Percentiles rank a stretch among this genome's conserved stretches.
Evolutionary conservation across 1,140 invertebrate genomes (phyloP).

Genomic region (Drosophila mauritiana): DNA sequence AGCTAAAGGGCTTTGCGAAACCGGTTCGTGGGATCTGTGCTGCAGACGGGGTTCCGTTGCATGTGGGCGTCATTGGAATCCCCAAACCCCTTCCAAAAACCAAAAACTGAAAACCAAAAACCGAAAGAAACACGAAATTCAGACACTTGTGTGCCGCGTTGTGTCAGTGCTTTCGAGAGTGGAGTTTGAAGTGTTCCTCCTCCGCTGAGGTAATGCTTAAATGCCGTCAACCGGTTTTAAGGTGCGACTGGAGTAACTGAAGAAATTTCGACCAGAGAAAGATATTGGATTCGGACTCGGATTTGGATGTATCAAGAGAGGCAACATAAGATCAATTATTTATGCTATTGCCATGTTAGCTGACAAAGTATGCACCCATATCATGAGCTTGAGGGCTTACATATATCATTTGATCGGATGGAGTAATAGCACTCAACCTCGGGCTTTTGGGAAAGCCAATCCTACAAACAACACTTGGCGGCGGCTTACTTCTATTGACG

Average conservation of each 20-base stretch:
- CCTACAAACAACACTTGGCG: conserved; percentile 51
- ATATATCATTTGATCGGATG: conserved; percentile 39
- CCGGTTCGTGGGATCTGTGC: conserved; percentile 47
- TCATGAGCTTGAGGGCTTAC: conserved; percentile 55
- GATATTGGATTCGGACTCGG: conserved; percentile 6
- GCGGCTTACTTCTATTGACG: conserved; percentile 38
- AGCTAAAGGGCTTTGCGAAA: conserved; percentile 58
- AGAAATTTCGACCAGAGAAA: conserved; percentile 42
- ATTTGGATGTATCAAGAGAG: conserved; percentile 1
- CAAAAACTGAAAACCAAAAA: too few species aligned
- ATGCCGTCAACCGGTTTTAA: conserved; percentile 74
- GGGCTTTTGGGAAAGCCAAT: conserved; percentile 56
- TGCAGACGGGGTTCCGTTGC: conserved; percentile 20
- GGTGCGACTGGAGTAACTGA: conserved; percentile 63
- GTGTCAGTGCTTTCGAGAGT: conserved; percentile 50
- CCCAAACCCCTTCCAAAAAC: conserved; percentile 6
- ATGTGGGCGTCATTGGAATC: conserved; percentile 48
- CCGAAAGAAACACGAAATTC: not conserved
- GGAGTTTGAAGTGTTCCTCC: conserved; percentile 15
- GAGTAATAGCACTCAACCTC: conserved; percentile 51
- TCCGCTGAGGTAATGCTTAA: conserved; percentile 47
- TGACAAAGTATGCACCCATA: conserved; percentile 7
- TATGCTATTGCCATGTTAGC: too few species aligned
- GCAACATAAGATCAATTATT: too few species aligned
- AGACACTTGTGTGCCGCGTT: conserved; percentile 61